Percentiles rank a stretch among this genome's conserved stretches.
Conservation (phyloP, 2,797 vertebrate genomes). For the Gadopsis marmoratus region DNA sequence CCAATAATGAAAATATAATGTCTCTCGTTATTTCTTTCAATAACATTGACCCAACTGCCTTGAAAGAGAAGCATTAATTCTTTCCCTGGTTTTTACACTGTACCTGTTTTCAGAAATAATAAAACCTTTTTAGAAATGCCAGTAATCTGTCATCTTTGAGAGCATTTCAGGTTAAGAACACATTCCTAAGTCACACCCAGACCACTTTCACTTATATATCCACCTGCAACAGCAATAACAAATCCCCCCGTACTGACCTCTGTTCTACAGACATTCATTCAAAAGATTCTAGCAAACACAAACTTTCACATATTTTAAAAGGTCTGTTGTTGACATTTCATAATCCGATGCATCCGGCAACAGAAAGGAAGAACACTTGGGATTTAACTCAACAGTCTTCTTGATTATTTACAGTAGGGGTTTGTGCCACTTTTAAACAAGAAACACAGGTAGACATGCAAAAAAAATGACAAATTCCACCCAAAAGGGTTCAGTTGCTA, state of each 20-base stretch:
- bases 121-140: conserved; percentile 40
- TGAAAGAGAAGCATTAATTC: conserved; percentile 57
- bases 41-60: conserved; percentile 66
- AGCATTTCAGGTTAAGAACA: conserved; percentile 42
- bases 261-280: conserved; percentile 45
- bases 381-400: conserved; percentile 80
- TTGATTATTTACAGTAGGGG: conserved; percentile 78
- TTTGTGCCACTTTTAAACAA: conserved; percentile 55
- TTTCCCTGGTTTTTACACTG: conserved; percentile 36
- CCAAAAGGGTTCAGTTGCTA: conserved; percentile 74
- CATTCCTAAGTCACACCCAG: conserved; percentile 40
- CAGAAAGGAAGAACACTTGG: conserved; percentile 77
- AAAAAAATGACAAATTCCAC: conserved; percentile 41
- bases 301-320: conserved; percentile 38
- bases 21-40: conserved; percentile 44
- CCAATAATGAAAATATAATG: conserved; percentile 58
- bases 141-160: conserved; percentile 37
- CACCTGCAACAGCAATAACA: conserved; percentile 41
- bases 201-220: conserved; percentile 32
- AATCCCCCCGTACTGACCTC: conserved; percentile 39
- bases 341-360: conserved; percentile 60
- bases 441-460: conserved; percentile 54
- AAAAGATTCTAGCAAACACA: conserved; percentile 43
- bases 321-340: conserved; percentile 44
- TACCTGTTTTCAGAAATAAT: conserved; percentile 46